A percentile compares a stretch with the other conserved stretches of the same genome.
Evolutionary conservation across 2,888 invertebrate species (phyloP).

Genomic region (Lithophane leautieri): DNA sequence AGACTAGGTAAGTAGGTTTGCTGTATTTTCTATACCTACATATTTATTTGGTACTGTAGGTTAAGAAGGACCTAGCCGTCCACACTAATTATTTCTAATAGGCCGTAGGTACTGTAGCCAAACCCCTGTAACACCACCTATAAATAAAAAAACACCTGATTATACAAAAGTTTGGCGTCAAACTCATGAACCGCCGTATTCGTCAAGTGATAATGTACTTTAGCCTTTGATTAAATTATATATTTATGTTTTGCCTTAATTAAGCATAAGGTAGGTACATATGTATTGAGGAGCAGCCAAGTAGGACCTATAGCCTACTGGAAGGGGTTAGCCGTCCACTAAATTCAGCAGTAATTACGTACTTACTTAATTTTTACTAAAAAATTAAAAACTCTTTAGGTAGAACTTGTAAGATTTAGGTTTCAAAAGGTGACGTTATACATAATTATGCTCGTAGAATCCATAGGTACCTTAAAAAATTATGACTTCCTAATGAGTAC

Average conservation of each 20-base stretch:
- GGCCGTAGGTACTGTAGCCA: background rate
- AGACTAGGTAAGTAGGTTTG: background rate
- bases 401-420: background rate
- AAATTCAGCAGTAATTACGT: background rate
- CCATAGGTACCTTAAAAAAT: background rate
- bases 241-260: background rate
- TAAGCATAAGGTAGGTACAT: background rate
- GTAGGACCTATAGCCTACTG: background rate
- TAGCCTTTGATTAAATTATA: background rate
- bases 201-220: no score
- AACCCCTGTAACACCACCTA: background rate
- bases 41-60: background rate
- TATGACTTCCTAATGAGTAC: background rate
- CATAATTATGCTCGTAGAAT: no score
- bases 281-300: background rate
- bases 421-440: background rate
- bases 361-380: background rate
- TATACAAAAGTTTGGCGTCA: background rate
- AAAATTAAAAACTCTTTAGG: background rate
- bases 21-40: background rate
- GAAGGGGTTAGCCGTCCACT: background rate
- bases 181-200: background rate
- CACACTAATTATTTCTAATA: background rate
- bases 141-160: background rate
- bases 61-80: background rate